Base-by-base conservation (phyloP, 2,797 vertebrate species). In the Pelodytes ibericus region DNA sequence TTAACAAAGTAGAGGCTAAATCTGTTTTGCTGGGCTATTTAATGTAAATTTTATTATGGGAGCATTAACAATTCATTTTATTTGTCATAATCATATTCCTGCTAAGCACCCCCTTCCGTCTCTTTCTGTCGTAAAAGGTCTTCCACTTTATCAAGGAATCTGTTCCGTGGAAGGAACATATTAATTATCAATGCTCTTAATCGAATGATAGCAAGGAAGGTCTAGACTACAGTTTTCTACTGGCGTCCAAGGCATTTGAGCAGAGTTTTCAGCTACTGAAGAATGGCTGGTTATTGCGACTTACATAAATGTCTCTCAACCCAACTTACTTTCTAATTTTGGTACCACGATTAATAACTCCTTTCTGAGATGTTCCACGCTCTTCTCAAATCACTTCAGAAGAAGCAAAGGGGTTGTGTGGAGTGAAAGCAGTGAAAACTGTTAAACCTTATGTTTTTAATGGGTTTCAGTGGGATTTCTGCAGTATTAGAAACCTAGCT, bases 401-500 rank as follows among this genome's bases (percentile, higher is more conserved):
- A 82, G 84, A 63, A 44, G 88, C 87, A 83, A 79, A n/a, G n/a
- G n/a, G n/a, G n/a, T n/a, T n/a, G n/a, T n/a, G n/a, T n/a, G n/a
- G 71, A 80, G 83, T 75, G 85, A 85, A 79, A 57, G 74, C 41
- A 85, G 51, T 73, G 81, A 87, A 53, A 53, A 53, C n/a, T 53
- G 80, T 33, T 81, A 82, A 73, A 70, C 49, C 82, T 85, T 85
- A 87, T 26, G 56, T 3, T 26, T 56, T 58, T 58, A 27, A 58
- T 84, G 87, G 86, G 60, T 87, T 85, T 44, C 2, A 44, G 41
- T 22, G 82, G 79, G 83, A 87, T 84, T 83, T 58, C 69, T 82
- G 82, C 85, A 81, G 84, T 86, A 69, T 82, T 86, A 87, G 87
- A 82, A 53, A 53, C 6, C 84, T 89, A 87, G 84, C 83, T 88